Base-by-base conservation (phyloP, 2,888 invertebrate species). In the Hydrotaea cyrtoneurina region DNA sequence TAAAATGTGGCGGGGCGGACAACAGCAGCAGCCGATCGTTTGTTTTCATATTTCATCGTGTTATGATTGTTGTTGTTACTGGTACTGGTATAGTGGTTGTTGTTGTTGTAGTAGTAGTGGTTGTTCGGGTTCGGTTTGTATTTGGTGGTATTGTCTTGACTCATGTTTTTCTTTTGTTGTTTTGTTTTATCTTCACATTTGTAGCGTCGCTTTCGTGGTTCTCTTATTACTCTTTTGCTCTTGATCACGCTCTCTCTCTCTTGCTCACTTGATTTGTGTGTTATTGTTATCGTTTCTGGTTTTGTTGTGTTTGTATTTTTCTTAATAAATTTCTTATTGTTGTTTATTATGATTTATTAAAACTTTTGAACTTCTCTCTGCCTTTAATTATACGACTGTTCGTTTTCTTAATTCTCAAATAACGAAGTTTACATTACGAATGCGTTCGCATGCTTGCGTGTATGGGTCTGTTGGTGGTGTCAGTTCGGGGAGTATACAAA, bases 131-230 rank as follows among this genome's bases (percentile, higher is more conserved):
- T 71, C 71, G 66, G 76, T 5, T 77, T 76, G 73, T 78, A 86
- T 85, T 85, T 86, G 72, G 77, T 57, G 69, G 79, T 46, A 17
- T 85, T 78, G 82, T 79, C 83, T 85, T 83, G 84, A 81, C 83
- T 86, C 84, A 86, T 81, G 55, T 73, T 83, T 79, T 86, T 53
- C 75, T 46, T 55, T 80, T 75, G 75, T 76, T 26, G 59, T 74
- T 74, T 23, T 59, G 23, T 71, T 76, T 79, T 83, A 83, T 81
- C 83, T 81, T n/a, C 36, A 31, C 57, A 66, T 64, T 78, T 62
- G 57, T 53, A 39, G 62, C 31, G 26, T 31, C 15, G 46, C n/a
- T n/a, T n/a, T 46, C 31, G 36, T 64, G n/a, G 64, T 46, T 71
- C 57, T 69, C 19, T 66, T 55, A 15, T 3, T 3, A 21, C 8